These are phyloP conservation scores for Trichogramma dendrolimi DNA, from an alignment of 2,888 invertebrate species.

Conservation along the genomic window DNA sequence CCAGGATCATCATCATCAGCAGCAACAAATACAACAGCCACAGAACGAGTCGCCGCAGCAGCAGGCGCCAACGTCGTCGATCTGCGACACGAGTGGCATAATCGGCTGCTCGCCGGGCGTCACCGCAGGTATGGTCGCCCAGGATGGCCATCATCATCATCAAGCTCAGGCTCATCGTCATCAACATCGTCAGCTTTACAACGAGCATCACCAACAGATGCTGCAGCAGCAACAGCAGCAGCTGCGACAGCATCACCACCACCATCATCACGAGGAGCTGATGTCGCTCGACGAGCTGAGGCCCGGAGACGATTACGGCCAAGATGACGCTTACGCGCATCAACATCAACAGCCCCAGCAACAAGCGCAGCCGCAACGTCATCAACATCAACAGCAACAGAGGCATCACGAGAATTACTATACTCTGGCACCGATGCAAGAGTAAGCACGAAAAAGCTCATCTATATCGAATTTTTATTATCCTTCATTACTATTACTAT, in stretches of 20 bases:
- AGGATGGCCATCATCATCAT: constrained; percentile 18
- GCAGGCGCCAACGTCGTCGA: constrained; percentile 13
- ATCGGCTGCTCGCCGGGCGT: constrained; percentile 5
- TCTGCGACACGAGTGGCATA: constrained; percentile 15
- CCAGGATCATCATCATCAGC: constrained; percentile 1
- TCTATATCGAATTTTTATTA: not conserved
- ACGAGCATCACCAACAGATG: constrained; percentile 12
- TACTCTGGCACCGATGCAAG: constrained; percentile 41
- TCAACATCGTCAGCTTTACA: constrained; percentile 23
- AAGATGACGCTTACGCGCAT: constrained; percentile 23
- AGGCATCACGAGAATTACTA: constrained; percentile 38
- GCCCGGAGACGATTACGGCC: constrained; percentile 28
- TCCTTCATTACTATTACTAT: not conserved
- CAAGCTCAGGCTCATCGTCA: constrained; percentile 20
- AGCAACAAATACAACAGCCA: constrained; percentile 28
- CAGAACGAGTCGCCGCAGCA: constrained; percentile 33
- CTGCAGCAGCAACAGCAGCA: constrained; percentile 27
- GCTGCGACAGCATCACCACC: constrained; percentile 25
- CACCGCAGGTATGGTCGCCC: constrained; percentile 25
- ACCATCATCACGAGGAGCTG: constrained; percentile 40
- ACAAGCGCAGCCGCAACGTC: constrained; percentile 34
- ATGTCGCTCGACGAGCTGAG: constrained; percentile 44
- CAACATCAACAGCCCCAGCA: constrained; percentile 25
- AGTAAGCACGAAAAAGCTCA: constrained; percentile 39
- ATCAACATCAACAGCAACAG: constrained; percentile 27